These are phyloP conservation scores for Halcyon smyrnensis DNA, from an alignment of 2,797 vertebrate genomes.

Conservation along the genomic window DNA sequence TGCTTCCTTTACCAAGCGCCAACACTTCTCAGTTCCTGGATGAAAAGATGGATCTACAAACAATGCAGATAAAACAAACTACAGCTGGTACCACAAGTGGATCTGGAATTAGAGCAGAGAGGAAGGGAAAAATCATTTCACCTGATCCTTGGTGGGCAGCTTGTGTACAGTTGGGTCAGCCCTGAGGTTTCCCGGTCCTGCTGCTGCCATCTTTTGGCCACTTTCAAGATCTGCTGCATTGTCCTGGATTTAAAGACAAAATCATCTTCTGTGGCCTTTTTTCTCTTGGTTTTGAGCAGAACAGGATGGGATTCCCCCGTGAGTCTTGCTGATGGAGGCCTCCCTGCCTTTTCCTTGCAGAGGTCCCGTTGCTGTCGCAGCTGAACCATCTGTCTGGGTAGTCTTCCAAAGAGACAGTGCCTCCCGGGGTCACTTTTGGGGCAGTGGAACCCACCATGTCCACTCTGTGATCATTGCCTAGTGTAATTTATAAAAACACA, in stretches of 20 bases:
- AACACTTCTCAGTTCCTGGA: background rate
- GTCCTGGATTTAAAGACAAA: background rate
- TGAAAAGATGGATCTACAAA: background rate
- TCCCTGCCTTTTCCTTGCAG: background rate
- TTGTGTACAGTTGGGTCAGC: background rate
- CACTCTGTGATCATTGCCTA: background rate
- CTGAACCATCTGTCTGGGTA: background rate
- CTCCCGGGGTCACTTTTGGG: background rate
- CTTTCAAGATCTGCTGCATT: background rate
- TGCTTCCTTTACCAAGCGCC: fast-evolving
- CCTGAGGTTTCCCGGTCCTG: background rate
- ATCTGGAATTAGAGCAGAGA: background rate
- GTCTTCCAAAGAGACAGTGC: background rate
- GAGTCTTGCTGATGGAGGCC: background rate
- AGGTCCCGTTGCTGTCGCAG: background rate
- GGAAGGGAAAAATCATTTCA: background rate
- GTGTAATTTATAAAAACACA: background rate
- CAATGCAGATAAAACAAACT: background rate
- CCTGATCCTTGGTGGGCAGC: background rate
- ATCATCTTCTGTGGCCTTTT: background rate
- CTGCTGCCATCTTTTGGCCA: slow-evolving; percentile 35
- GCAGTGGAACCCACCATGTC: background rate
- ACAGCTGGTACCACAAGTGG: background rate
- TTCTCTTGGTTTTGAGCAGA: background rate
- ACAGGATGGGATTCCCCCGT: background rate